Percentiles rank a stretch among this genome's conserved stretches.
These are phyloP conservation scores for Apteryx owenii DNA, from an alignment of 2,113 vertebrate species.

Conservation along the genomic window DNA sequence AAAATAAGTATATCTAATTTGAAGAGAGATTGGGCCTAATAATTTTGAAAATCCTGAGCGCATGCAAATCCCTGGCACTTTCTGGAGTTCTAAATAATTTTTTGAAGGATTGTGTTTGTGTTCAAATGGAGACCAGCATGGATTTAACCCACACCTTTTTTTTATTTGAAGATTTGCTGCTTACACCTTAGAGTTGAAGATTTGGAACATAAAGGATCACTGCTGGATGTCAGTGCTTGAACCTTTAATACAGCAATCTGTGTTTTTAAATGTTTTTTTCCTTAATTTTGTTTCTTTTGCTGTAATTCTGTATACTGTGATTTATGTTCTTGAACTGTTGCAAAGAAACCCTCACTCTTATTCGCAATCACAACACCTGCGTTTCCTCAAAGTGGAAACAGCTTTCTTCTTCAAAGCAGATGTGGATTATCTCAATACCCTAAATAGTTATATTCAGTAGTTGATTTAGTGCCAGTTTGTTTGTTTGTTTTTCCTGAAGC, in stretches of 20 bases:
- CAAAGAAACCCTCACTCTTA: not conserved
- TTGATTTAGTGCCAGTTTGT: not conserved
- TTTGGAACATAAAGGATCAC: not conserved
- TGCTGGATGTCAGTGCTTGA: not conserved
- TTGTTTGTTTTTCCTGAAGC: no score
- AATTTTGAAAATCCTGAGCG: not conserved
- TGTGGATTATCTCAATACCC: not conserved
- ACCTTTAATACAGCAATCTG: not conserved
- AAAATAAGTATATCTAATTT: not conserved
- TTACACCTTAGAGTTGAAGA: not conserved
- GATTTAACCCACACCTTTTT: not conserved
- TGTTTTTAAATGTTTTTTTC: not conserved
- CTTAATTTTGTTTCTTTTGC: not conserved
- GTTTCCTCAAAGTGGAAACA: not conserved
- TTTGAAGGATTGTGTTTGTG: not conserved
- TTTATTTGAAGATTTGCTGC: not conserved
- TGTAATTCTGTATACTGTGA: not conserved
- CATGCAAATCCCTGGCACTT: not conserved
- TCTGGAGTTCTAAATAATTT: not conserved
- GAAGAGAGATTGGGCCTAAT: not conserved
- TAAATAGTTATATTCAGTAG: not conserved
- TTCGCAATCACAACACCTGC: no score
- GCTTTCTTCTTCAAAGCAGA: not conserved
- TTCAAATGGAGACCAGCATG: not conserved
- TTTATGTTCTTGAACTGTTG: no score